These are phyloP conservation scores for Microtus oregoni DNA, from an alignment of 2,113 vertebrate species.

Conservation along the genomic window DNA sequence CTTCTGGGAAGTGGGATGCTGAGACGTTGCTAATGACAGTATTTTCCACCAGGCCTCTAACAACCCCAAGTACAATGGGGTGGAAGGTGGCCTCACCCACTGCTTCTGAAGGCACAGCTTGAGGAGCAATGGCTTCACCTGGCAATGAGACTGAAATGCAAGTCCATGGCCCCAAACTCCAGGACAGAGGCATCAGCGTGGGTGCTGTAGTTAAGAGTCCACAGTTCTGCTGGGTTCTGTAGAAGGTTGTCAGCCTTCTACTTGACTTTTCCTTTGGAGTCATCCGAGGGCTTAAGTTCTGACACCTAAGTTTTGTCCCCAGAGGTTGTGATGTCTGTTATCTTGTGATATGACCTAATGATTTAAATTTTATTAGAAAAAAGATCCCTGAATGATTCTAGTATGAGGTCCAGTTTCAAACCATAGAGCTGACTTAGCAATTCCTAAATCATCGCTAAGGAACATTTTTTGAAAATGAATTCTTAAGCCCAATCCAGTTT, in stretches of 20 bases:
- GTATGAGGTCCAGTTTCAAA: neutral
- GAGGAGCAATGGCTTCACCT: neutral
- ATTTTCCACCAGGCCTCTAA: neutral
- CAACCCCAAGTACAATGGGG: neutral
- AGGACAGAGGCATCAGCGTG: neutral
- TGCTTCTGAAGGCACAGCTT: neutral
- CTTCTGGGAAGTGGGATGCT: fast-evolving
- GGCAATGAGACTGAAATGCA: neutral
- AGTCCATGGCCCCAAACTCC: neutral
- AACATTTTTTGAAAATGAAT: neutral
- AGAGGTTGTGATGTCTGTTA: neutral
- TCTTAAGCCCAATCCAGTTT: neutral
- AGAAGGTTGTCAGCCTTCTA: neutral
- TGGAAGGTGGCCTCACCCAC: neutral
- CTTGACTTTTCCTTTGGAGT: neutral
- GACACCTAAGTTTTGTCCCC: neutral
- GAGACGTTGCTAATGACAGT: neutral
- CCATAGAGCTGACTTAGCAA: neutral
- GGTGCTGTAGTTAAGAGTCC: neutral
- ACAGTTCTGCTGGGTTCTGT: neutral
- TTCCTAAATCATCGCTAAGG: neutral
- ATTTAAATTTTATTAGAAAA: neutral
- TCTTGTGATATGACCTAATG: neutral
- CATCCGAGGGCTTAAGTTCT: neutral
- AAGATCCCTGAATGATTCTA: neutral